Base-by-base conservation (phyloP, 2,113 vertebrate genomes). In the Procavia capensis region DNA sequence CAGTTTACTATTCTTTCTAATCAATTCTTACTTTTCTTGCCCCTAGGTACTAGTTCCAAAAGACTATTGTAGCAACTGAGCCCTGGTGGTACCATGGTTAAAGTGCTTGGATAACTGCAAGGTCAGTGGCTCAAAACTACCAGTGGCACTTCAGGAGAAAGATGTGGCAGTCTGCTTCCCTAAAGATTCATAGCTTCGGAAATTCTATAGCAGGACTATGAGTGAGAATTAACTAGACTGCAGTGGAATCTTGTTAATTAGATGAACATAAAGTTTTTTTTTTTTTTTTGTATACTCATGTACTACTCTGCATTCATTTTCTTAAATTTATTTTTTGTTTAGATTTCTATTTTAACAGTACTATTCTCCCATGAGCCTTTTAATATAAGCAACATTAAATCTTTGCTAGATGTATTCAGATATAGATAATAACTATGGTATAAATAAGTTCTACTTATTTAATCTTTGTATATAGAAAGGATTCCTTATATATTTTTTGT, bases 341-440 rank as follows among this genome's bases (percentile, higher is more conserved):
- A 16, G 54, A 59, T 66, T 95, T 80, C 16, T 87, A 45, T 50
- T 31, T 88, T 89, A 89, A 17, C 6, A 90, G 17, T 59, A 75
- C 87, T 79, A 88, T 54, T 90, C 3, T 9, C 72, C 24, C 20
- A 19, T 64, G 43, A 92, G 39, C 59, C 75, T 93, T 95, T 87
- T 93, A 96, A 72, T 89, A 39, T 92, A 45, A 97, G 78, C 39
- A 89, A 79, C 4, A 70, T 50, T 90, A 68, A 91, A 80, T 80
- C 57, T 13, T 94, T 80, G 36, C 4, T 80, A 19, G 10, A 78
- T 91, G 8, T 9, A 70, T 6, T 83, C n/a, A 93, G 29, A 85
- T 43, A 90, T 20, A 87, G 70, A 63, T 61, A 82, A 72, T 43
- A 78, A 64, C 4, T 66, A 39, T 88, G 25, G 47, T 54, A 75